Conservation (phyloP, 1,140 invertebrate species). For the Hesperophylax magnus region DNA sequence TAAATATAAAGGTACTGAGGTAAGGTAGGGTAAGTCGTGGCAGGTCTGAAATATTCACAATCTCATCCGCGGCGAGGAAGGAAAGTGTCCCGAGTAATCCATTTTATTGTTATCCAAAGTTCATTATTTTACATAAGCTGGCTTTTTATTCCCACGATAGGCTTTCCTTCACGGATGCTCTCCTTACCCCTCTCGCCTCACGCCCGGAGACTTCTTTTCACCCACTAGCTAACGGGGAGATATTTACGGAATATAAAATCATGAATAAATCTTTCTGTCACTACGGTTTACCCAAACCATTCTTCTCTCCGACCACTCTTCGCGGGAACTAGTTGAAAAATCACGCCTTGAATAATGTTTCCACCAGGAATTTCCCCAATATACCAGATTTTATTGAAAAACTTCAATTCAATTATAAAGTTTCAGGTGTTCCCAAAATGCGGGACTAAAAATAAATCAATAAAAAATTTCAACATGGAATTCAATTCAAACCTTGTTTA, state of each 20-base stretch:
- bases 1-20: slow-evolving; percentile 34
- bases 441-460: no score
- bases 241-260: slow-evolving; percentile 50
- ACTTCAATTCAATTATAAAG: slow-evolving; percentile 7
- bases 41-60: slow-evolving; percentile 35
- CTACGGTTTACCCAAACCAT: slow-evolving; percentile 8
- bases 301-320: slow-evolving; percentile 20
- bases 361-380: background rate
- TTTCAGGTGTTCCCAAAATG: background rate
- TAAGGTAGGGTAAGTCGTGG: background rate
- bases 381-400: background rate
- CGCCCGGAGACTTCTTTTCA: background rate
- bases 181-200: background rate
- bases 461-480: no score
- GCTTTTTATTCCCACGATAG: slow-evolving; percentile 34
- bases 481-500: no score
- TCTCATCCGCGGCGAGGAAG: slow-evolving; percentile 8
- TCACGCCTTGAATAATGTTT: slow-evolving; percentile 18
- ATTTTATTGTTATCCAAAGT: slow-evolving; percentile 43
- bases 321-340: slow-evolving; percentile 6
- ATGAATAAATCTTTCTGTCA: slow-evolving; percentile 51
- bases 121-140: slow-evolving; percentile 46
- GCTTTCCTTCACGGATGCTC: background rate
- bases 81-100: slow-evolving; percentile 34
- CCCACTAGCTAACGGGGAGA: slow-evolving; percentile 26